Conservation (phyloP, 2,888 invertebrate species). For the Agrotis clavis region DNA sequence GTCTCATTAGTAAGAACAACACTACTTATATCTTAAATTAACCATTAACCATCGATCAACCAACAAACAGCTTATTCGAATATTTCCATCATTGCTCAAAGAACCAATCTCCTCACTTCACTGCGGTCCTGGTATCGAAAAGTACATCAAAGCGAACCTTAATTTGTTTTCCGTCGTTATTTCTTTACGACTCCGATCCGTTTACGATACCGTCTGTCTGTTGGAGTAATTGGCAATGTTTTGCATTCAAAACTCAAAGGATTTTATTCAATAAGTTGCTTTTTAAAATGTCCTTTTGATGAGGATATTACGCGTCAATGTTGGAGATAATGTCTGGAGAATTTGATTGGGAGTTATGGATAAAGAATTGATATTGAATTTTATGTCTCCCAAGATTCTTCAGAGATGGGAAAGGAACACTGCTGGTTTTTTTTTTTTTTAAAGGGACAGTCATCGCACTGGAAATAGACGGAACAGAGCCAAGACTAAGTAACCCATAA, state of each 20-base stretch:
- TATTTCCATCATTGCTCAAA: background rate
- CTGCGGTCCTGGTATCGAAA: slow-evolving; percentile 25
- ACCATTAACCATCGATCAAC: background rate
- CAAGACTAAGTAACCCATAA: too few relatives aligned
- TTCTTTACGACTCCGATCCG: slow-evolving; percentile 56
- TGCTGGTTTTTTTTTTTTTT: too few relatives aligned
- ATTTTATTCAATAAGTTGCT: slow-evolving; percentile 48
- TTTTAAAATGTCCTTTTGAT: slow-evolving; percentile 38
- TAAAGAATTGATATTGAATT: background rate
- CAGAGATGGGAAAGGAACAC: background rate
- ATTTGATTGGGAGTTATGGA: slow-evolving; percentile 11
- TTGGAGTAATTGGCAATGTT: slow-evolving; percentile 43
- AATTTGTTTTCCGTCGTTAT: slow-evolving; percentile 56
- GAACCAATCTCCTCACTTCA: slow-evolving; percentile 7
- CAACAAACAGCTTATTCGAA: background rate
- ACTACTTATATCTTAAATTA: background rate
- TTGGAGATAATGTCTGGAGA: slow-evolving; percentile 7
- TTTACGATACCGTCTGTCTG: slow-evolving; percentile 58
- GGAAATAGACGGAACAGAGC: too few relatives aligned
- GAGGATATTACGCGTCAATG: slow-evolving; percentile 16
- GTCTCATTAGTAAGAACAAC: too few relatives aligned
- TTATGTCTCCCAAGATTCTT: background rate
- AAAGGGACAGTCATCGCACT: too few relatives aligned
- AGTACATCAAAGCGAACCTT: slow-evolving; percentile 47
- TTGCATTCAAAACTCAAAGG: slow-evolving; percentile 39